A percentile compares a stretch with the other conserved stretches of the same genome.
Conservation (phyloP, 2,797 vertebrate genomes). For the Benthosema pterotum region DNA sequence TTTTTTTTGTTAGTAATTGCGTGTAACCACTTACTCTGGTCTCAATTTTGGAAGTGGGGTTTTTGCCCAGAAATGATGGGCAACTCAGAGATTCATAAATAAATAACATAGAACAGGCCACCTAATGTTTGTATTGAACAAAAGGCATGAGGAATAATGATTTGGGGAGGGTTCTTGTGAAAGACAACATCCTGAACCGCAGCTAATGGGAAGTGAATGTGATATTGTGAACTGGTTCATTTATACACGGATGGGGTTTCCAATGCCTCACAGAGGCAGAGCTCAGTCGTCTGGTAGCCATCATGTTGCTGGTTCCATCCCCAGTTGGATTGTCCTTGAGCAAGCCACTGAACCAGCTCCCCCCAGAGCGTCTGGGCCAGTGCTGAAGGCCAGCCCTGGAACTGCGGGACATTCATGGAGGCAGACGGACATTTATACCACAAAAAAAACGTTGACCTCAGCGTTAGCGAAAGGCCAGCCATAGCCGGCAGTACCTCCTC, state of each 20-base stretch:
- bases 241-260: background rate
- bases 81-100: slow-evolving; percentile 34
- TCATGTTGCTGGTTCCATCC: too few relatives aligned
- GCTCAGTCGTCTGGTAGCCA: background rate
- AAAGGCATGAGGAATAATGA: slow-evolving; percentile 9
- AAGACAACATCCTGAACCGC: slow-evolving; percentile 1
- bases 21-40: slow-evolving; percentile 50
- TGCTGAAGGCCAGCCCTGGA: too few relatives aligned
- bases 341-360: background rate
- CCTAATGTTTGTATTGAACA: slow-evolving; percentile 38
- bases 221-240: slow-evolving; percentile 17
- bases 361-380: too few relatives aligned
- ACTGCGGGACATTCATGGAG: too few relatives aligned
- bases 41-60: slow-evolving; percentile 45
- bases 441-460: too few relatives aligned
- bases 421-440: too few relatives aligned
- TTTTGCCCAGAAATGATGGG: slow-evolving; percentile 49
- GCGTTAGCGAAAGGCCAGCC: too few relatives aligned
- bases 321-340: slow-evolving; percentile 6
- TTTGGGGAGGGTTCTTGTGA: slow-evolving; percentile 4
- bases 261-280: slow-evolving; percentile 25
- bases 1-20: slow-evolving; percentile 46
- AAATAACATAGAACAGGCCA: slow-evolving; percentile 40
- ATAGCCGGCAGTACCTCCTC: too few relatives aligned
- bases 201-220: slow-evolving; percentile 22